Evolutionary conservation across 37 sponge, comb jelly and placozoan species (phyloP).

Genomic region (Spongia lamella): DNA sequence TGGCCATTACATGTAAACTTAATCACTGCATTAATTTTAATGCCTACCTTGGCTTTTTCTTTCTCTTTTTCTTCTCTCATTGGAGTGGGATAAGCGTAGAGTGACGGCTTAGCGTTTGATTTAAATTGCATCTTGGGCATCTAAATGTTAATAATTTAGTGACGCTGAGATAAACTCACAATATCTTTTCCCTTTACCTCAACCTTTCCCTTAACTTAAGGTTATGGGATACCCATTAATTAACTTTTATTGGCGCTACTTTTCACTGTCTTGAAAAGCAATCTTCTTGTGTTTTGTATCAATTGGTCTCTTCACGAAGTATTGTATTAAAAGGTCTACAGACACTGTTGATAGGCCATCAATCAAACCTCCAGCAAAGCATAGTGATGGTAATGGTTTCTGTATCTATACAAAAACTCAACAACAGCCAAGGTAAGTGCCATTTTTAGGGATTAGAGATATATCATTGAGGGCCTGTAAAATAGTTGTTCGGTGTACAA

Average conservation of each 20-base stretch:
- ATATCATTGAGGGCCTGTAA: too few relatives aligned
- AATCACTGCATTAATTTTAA: neutral
- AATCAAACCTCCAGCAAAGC: too few relatives aligned
- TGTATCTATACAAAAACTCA: neutral
- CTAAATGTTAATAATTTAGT: conserved; percentile 47
- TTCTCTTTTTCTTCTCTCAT: conserved; percentile 91
- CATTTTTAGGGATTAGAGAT: too few relatives aligned
- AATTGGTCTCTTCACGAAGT: too few relatives aligned
- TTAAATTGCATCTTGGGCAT: conserved; percentile 91
- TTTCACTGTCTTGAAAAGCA: neutral
- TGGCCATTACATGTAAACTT: neutral
- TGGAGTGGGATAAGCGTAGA: conserved; percentile 83
- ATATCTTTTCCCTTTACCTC: neutral
- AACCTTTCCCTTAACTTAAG: neutral
- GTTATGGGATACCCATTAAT: neutral
- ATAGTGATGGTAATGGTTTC: too few relatives aligned
- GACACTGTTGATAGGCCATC: too few relatives aligned
- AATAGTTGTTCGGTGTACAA: too few relatives aligned
- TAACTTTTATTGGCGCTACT: neutral
- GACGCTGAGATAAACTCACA: neutral
- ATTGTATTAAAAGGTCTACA: too few relatives aligned
- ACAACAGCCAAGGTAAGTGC: too few relatives aligned
- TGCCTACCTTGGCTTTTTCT: conserved; percentile 82
- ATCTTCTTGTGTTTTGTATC: too few relatives aligned
- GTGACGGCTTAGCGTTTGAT: conserved; percentile 88